phyloP scores from a whole-genome alignment of 2,888 invertebrate species.

The Omphaloscelis lunosa region DNA sequence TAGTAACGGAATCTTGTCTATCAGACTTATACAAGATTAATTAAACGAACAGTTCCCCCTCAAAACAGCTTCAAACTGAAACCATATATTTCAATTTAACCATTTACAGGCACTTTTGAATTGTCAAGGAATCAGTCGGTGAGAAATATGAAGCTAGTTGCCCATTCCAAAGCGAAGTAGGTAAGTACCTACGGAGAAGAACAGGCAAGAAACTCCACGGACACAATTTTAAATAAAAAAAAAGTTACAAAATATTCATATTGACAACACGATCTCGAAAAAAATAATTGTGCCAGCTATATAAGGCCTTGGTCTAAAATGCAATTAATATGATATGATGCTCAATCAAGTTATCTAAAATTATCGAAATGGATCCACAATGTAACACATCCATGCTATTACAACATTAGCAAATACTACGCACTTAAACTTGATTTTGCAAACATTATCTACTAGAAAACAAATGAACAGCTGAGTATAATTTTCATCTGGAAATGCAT shows the following conservation, averaged over 20 bases:
- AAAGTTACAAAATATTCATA: no score
- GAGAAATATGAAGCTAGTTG: no score
- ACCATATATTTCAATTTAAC: no score
- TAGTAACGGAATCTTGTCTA: no score
- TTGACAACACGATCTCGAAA: background rate
- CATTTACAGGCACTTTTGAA: no score
- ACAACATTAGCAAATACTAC: conserved; percentile 26
- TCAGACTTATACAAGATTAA: background rate
- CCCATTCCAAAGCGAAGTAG: no score
- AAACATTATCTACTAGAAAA: conserved; percentile 24
- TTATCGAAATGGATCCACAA: background rate
- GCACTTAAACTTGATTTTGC: background rate
- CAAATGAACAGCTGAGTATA: conserved; percentile 1
- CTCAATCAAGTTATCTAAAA: background rate
- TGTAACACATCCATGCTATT: background rate
- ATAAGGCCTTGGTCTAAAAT: background rate
- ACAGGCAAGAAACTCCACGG: no score
- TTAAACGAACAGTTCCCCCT: background rate
- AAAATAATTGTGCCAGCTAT: background rate
- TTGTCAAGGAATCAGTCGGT: no score
- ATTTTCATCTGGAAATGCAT: conserved; percentile 11
- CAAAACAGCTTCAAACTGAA: background rate
- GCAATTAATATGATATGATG: background rate
- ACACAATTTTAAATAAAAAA: no score
- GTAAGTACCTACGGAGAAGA: no score